Conservation (phyloP, 1,140 invertebrate genomes). For the Eueides isabella region DNA sequence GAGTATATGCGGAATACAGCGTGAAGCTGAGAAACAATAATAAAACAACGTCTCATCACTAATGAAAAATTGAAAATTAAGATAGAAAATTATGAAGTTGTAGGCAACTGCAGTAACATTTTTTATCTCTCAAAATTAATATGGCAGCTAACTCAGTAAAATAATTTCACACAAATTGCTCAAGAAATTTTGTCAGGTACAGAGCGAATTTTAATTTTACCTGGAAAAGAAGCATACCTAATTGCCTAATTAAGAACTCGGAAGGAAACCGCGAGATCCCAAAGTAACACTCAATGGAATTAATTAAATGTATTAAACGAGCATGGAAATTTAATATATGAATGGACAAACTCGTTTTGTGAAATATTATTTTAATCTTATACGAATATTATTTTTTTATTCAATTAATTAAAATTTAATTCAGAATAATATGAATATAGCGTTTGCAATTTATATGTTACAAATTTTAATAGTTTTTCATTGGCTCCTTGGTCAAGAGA, state of each 20-base stretch:
- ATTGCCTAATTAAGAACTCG: conserved; percentile 40
- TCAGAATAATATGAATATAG: no score
- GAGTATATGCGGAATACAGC: no score
- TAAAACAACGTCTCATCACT: no score
- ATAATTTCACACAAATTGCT: conserved; percentile 7
- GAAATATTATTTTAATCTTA: neutral
- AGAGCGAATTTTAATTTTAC: conserved; percentile 26
- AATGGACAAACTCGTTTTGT: conserved; percentile 4
- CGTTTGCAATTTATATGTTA: no score
- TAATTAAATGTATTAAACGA: conserved; percentile 52
- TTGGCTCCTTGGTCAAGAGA: no score
- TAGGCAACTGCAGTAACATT: neutral
- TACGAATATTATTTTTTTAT: no score
- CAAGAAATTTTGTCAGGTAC: conserved; percentile 10
- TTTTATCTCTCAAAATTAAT: neutral
- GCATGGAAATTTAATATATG: conserved; percentile 6
- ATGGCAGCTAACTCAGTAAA: neutral
- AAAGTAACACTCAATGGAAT: conserved; percentile 53
- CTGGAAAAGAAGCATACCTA: conserved; percentile 24
- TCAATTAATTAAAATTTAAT: no score
- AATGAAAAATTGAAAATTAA: neutral
- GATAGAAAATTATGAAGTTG: neutral
- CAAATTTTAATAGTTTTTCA: no score
- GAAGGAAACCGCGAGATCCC: conserved; percentile 44
- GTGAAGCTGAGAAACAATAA: no score